Evolutionary conservation across 1,140 invertebrate species (phyloP), one percentile per base, ranked within the genome.

Genomic region (Colletes gigas): DNA sequence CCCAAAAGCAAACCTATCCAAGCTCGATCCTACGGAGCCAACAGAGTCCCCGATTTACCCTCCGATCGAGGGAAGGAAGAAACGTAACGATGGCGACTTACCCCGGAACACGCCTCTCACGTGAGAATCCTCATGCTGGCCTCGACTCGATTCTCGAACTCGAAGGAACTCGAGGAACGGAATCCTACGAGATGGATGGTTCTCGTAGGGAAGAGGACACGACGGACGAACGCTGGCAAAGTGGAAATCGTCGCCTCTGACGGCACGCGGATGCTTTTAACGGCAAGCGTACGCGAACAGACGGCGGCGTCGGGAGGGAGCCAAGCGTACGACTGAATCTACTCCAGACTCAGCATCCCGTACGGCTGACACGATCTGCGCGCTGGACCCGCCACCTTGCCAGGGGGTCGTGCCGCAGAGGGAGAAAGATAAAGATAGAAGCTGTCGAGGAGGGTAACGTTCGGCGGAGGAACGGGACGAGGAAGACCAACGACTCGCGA

Each of bases 321-420:
- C 84, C 85, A 86, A 81, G 77, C 81, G 75, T 89, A 88, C 88
- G 78, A 89, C 88, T 89, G 85, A 89, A 83, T 84, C 76, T 80
- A 52, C 65, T 65, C 74, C 74, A 75, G 76, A 82, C 60, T 80
- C 88, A 88, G 83, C 87, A 89, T 88, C 88, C 83, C 81, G 85
- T 77, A 77, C 72, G 80, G 80, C 76, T 75, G 68, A 82, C 77
- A 72, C 73, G 84, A 54, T 78, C 69, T 79, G 76, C 76, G 68
- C 77, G 77, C 87, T 88, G 88, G 85, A 88, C 85, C 30, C 87
- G 60, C 85, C 81, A 86, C 84, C 81, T 85, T 65, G 80, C 68
- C 70, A 62, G 81, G 76, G 80, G 81, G 84, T 81, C 69, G 81
- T 71, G 68, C 19, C 66, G 60, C 80, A 63, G 52, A 82, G 54